Percentiles rank a stretch among this genome's conserved stretches.
These are phyloP conservation scores for Arctia plantaginis DNA, from an alignment of 2,888 invertebrate genomes.

Conservation along the genomic window DNA sequence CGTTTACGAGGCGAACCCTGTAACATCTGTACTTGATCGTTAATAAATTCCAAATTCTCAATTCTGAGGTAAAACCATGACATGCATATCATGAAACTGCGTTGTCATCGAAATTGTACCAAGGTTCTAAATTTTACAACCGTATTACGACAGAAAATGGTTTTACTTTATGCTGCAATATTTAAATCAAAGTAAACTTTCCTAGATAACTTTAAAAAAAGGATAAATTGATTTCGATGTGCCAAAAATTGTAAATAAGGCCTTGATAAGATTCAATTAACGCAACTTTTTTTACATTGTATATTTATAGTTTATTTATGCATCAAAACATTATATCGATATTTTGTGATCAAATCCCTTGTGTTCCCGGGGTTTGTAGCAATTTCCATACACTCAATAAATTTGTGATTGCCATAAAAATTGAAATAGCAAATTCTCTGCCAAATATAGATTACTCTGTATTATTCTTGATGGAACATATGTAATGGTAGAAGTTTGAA, in stretches of 20 bases:
- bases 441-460: slow-evolving; percentile 22
- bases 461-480: slow-evolving; percentile 18
- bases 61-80: background rate
- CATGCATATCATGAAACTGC: background rate
- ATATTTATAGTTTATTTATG: too few species aligned
- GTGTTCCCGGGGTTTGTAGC: background rate
- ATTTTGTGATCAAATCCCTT: background rate
- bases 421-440: slow-evolving; percentile 30
- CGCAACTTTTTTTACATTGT: too few species aligned
- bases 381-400: slow-evolving; percentile 24
- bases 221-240: too few species aligned
- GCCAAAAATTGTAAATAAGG: background rate
- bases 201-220: background rate
- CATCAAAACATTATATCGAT: background rate
- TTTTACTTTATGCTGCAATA: background rate
- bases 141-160: background rate
- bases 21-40: background rate
- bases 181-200: background rate
- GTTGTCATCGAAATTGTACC: background rate
- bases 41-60: background rate
- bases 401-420: slow-evolving; percentile 25
- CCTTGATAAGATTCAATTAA: too few species aligned
- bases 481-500: slow-evolving; percentile 22
- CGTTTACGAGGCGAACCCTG: background rate
- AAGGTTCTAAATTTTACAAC: background rate